phyloP scores from a whole-genome alignment of 2,797 vertebrate species.

The Tragopan temminckii region DNA sequence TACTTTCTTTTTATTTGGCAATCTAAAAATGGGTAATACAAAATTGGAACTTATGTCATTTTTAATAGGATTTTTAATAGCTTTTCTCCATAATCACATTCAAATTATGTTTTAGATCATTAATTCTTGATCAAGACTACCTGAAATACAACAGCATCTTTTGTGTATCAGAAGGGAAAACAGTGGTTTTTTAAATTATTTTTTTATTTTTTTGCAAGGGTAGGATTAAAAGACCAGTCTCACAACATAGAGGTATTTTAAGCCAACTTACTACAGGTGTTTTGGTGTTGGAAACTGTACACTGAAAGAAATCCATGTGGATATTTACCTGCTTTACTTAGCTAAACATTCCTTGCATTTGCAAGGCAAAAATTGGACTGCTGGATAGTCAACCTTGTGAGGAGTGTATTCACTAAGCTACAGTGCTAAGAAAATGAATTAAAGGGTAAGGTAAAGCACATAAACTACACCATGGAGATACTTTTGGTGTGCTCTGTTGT shows the following conservation, averaged over 20 bases:
- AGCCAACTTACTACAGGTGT: neutral
- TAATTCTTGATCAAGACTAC: neutral
- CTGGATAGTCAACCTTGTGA: neutral
- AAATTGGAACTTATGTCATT: neutral
- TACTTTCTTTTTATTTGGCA: neutral
- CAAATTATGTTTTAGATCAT: conserved; percentile 24
- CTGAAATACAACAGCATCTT: neutral
- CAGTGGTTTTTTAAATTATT: neutral
- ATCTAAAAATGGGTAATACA: conserved; percentile 1
- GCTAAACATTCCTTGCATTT: neutral
- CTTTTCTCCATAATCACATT: conserved; percentile 12
- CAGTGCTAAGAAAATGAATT: neutral
- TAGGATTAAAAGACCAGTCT: neutral
- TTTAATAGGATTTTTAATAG: conserved; percentile 5
- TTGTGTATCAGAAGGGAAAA: neutral
- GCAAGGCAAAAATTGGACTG: neutral
- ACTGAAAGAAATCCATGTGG: neutral
- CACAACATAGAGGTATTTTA: neutral
- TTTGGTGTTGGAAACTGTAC: neutral
- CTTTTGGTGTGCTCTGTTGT: neutral
- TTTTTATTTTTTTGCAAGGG: neutral
- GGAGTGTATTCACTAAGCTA: neutral
- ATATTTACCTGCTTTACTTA: neutral
- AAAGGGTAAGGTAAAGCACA: neutral
- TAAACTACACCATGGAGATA: accelerated